Base-by-base conservation (phyloP, 2,113 vertebrate genomes). In the Mola mola region DNA sequence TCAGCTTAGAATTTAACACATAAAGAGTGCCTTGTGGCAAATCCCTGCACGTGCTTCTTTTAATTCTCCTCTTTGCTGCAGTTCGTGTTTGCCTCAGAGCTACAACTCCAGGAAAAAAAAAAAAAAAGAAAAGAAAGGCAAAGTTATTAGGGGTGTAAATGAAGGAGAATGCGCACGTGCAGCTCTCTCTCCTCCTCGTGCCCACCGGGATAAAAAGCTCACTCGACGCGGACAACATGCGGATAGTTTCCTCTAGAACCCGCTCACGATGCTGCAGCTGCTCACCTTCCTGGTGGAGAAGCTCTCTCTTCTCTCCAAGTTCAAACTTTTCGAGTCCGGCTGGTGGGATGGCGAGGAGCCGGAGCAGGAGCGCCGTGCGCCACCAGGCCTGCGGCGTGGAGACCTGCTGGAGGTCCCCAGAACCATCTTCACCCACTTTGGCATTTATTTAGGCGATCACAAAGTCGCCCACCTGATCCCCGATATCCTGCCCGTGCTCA, bases 391-490 rank as follows among this genome's bases (percentile, higher is more conserved):
- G 24, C 89, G 86, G 22, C 89, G 96, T 15, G 96, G 96, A 0
- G 96, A 97, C 71, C 83, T 98, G 44, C 86, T 98, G 71, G 95
- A 97, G 77, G 96, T 98, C 53, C 91, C 93, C 17, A 93, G 97
- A 40, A 94, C 93, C 0, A 83, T 98, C 9, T 94, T 98, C 76
- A 90, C 92, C 31, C 96, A 98, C 84, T 97, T 91, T 48, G 97
- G 97, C 63, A 96, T 98, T 64, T 98, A 97, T 66, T 80, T 98
- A 74, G 97, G 97, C 0, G 91, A 96, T 62, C 93, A 94, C 63
- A 92, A 90, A 25, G 96, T 98, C 0, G 96, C 96, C 0, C 97
- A 98, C 77, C 68, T 98, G 58, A 97, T 98, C 91, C 97, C 96
- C 0, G 97, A 98, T 85, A 96, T 98, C 88, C 85, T 98, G 20